Base-by-base conservation (phyloP, 2,888 invertebrate species). In the Argyra leucocephala region DNA sequence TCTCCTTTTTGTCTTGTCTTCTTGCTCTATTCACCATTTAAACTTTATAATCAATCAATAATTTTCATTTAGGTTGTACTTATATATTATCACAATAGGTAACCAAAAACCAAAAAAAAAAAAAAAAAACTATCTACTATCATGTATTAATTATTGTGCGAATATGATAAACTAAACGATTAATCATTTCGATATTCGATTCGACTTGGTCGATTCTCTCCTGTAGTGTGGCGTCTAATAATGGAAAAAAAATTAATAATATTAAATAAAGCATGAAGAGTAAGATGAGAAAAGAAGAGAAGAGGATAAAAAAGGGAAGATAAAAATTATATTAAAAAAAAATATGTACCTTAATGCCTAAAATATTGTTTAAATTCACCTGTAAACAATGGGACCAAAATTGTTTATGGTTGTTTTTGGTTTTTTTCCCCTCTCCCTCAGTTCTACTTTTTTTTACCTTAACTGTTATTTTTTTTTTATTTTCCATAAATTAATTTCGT, bases 141-240 rank as follows among this genome's bases (percentile, higher is more conserved):
- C 5, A 48, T 15, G 48, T 48, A 48, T 48, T 18, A 48, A 48
- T 48, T 48, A 48, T 48, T 48, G 48, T 48, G 48, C 48, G 48
- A 48, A 48, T 48, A 48, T 48, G 48, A 48, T 48, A 15, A 48
- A 48, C 48, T 48, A 48, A 48, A 48, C 48, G 48, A 48, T 48
- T 48, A 48, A 48, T 48, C 48, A 48, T 48, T 48, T 48, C 18
- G 48, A 48, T n/a, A n/a, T 48, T 48, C 48, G 48, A 48, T 48
- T 48, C 48, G 48, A 48, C 18, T 48, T 18, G 5, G 18, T n/a
- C n/a, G n/a, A n/a, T n/a, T n/a, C n/a, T n/a, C n/a, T n/a, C n/a
- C n/a, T n/a, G n/a, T n/a, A n/a, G n/a, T n/a, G n/a, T n/a, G n/a
- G n/a, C n/a, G n/a, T n/a, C n/a, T n/a, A n/a, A n/a, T 31, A 31